Evolutionary conservation across 2,888 invertebrate genomes (phyloP).

Genomic region (Dryocosmus kuriphilus): DNA sequence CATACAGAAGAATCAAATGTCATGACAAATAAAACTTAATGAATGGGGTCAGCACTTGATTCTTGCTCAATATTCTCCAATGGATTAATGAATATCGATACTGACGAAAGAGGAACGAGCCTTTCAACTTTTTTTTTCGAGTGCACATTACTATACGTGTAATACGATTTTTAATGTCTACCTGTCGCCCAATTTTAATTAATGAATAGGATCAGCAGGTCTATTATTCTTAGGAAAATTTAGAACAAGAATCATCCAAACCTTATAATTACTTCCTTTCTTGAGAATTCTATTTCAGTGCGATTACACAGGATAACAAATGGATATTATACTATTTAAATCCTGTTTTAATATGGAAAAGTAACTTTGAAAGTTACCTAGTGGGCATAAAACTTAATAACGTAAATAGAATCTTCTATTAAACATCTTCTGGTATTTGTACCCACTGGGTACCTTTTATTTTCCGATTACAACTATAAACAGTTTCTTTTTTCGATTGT

Average conservation of each 20-base stretch:
- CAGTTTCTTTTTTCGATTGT: too few relatives aligned
- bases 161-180: background rate
- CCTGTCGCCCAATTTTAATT: background rate
- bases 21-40: conserved; percentile 37
- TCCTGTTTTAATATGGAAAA: too few relatives aligned
- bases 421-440: too few relatives aligned
- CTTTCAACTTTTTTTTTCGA: background rate
- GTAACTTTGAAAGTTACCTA: too few relatives aligned
- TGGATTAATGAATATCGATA: conserved; percentile 15
- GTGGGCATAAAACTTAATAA: too few relatives aligned
- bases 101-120: background rate
- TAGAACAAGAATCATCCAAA: background rate
- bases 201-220: background rate
- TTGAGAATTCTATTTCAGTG: too few relatives aligned
- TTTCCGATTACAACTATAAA: too few relatives aligned
- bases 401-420: too few relatives aligned
- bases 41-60: conserved; percentile 20
- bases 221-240: background rate
- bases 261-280: background rate
- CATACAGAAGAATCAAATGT: conserved; percentile 36
- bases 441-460: too few relatives aligned
- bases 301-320: too few relatives aligned
- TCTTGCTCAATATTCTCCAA: conserved; percentile 7
- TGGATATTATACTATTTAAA: too few relatives aligned
- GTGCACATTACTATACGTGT: background rate